These are phyloP conservation scores for Scylla paramamosain DNA, from an alignment of 1,140 invertebrate genomes.

Conservation along the genomic window DNA sequence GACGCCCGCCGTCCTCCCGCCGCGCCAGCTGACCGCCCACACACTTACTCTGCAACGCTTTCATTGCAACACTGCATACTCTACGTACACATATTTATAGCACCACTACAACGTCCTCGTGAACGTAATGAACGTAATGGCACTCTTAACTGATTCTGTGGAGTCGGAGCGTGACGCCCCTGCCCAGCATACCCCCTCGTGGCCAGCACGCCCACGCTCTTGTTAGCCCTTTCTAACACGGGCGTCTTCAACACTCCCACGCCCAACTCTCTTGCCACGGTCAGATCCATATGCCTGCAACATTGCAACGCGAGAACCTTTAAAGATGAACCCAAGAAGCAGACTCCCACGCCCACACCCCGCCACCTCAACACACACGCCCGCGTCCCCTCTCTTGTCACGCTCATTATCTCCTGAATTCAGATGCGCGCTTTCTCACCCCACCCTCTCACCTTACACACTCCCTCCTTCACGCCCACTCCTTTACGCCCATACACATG, in stretches of 20 bases:
- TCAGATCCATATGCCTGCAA: background rate
- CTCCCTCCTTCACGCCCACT: background rate
- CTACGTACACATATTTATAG: background rate
- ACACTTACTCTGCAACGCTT: background rate
- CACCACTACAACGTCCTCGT: background rate
- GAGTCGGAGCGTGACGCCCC: background rate
- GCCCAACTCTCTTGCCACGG: background rate
- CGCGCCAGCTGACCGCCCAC: conserved; percentile 24
- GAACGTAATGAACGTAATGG: background rate
- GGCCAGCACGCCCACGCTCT: background rate
- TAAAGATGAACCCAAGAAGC: conserved; percentile 6
- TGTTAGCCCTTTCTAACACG: background rate
- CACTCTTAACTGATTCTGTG: background rate
- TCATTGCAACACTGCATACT: conserved; percentile 11
- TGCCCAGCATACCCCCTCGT: background rate
- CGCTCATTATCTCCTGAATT: background rate
- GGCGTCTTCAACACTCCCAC: background rate
- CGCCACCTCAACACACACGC: background rate
- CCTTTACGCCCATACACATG: background rate
- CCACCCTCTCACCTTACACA: background rate
- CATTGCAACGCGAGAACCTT: background rate
- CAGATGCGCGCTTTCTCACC: background rate
- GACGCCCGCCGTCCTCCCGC: conserved; percentile 9
- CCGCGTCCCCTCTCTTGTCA: background rate
- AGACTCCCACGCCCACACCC: background rate